Evolutionary conservation across 2,888 invertebrate species (phyloP).

Genomic region (Ganaspis brasiliensis): DNA sequence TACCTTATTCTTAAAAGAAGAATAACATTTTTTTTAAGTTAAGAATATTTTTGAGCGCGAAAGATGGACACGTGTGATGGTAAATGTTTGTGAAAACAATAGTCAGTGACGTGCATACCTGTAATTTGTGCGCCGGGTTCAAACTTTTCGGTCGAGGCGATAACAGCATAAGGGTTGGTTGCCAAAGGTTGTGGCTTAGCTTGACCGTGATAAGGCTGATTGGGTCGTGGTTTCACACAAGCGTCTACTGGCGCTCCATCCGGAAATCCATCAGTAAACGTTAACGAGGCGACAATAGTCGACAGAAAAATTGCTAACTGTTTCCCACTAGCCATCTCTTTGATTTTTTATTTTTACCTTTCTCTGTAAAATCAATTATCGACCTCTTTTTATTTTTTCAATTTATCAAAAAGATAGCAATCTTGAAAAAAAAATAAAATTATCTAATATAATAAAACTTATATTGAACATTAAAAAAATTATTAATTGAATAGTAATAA

Average conservation of each 20-base stretch:
- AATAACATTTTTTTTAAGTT: no score
- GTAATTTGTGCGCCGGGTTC: constrained; percentile 87
- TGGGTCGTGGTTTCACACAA: constrained; percentile 88
- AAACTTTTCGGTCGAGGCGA: constrained; percentile 85
- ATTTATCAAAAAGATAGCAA: background rate
- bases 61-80: no score
- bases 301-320: constrained; percentile 58
- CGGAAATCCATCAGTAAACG: constrained; percentile 83
- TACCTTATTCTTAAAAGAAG: no score
- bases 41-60: no score
- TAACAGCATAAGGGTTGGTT: constrained; percentile 86
- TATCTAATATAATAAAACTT: background rate
- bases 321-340: constrained; percentile 51
- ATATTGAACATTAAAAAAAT: no score
- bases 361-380: constrained; percentile 34
- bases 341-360: constrained; percentile 33
- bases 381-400: background rate
- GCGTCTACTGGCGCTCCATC: constrained; percentile 91
- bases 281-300: constrained; percentile 55
- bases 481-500: no score
- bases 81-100: no score
- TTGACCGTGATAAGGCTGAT: constrained; percentile 90
- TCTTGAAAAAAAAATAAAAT: background rate
- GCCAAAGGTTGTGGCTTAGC: constrained; percentile 85
- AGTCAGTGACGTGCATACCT: constrained; percentile 80